Evolutionary conservation across 2,797 vertebrate genomes (phyloP).

Genomic region (Erpetoichthys calabaricus): DNA sequence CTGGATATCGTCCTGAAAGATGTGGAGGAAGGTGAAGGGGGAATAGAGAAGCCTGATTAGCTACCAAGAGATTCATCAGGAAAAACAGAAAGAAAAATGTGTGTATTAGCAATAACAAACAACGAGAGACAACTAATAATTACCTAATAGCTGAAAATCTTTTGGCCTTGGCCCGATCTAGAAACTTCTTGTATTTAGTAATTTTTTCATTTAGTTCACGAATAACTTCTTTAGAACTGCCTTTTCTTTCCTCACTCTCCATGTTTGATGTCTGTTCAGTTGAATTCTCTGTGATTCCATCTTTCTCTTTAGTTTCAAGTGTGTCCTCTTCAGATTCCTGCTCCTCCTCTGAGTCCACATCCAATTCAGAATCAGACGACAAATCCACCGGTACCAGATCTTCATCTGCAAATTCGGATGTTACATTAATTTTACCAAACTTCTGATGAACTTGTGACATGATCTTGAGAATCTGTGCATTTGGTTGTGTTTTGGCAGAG

Average conservation of each 20-base stretch:
- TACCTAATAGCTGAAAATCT: slow-evolving; percentile 89
- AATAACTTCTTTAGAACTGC: slow-evolving; percentile 49
- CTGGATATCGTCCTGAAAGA: not conserved
- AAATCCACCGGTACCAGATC: slow-evolving; percentile 79
- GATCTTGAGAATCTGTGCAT: slow-evolving; percentile 43
- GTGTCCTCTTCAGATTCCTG: slow-evolving; percentile 35
- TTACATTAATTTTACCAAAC: slow-evolving; percentile 84
- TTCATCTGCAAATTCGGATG: slow-evolving; percentile 76
- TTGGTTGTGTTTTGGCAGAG: slow-evolving; percentile 13
- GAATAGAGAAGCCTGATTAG: not conserved
- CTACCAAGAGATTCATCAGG: too few species aligned
- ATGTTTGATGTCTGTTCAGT: slow-evolving; percentile 8
- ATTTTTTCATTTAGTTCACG: slow-evolving; percentile 82
- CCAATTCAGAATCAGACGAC: slow-evolving; percentile 50
- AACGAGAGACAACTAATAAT: slow-evolving; percentile 11
- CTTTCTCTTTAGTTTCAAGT: slow-evolving; percentile 19
- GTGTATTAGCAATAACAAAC: too few species aligned
- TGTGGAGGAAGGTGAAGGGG: slow-evolving; percentile 10
- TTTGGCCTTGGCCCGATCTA: slow-evolving; percentile 84
- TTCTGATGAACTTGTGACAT: slow-evolving; percentile 73
- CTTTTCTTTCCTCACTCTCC: slow-evolving; percentile 6
- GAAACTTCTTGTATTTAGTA: slow-evolving; percentile 79
- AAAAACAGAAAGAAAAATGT: too few species aligned
- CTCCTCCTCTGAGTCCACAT: slow-evolving; percentile 39
- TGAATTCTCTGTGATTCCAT: not conserved